Evolutionary conservation across 2,797 vertebrate genomes (phyloP), one percentile per base, ranked within the genome.

Genomic region (Chloroceryle amazona): DNA sequence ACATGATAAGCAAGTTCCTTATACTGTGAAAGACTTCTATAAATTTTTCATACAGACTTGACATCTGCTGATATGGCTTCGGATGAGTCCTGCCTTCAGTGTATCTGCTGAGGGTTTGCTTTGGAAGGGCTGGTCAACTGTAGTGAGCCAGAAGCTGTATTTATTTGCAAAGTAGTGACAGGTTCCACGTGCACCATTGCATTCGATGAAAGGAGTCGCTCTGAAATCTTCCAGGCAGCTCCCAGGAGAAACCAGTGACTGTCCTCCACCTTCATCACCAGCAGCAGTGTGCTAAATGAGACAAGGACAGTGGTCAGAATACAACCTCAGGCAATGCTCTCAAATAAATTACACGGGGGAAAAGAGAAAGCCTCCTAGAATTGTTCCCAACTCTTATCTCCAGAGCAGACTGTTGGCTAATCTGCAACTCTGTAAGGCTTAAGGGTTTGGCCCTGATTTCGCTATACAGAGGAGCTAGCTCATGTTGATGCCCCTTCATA

Each of bases 31-130:
- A 91, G 63, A 28, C 86, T 87, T 79, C 99, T 98, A 99, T 97
- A 99, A 97, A 98, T 99, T 99, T 98, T 99, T 99, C 99, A 99
- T 99, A 98, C 99, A 99, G 94, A 99, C 99, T 98, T 99, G 99
- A 95, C 99, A 99, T 86, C 99, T 99, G 98, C 99, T 99, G 98
- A 99, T 99, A 73, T 99, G 99, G 3, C 99, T 99, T 94, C 99
- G 98, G 89, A 99, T 99, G 97, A 99, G 99, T 82, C 99, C 99
- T 2, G 99, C 99, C 97, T 99, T 99, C 65, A 99, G 99, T 0
- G 99, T 99, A 97, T 99, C 99, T 28, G 99, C 86, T 0, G 97
- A 92, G 0, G 99, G 99, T 3, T 98, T 85, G 72, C 98, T 97
- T 84, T 99, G 99, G 98, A 99, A 99, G 26, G 96, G 92, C 85